These are phyloP conservation scores for Clistopyga incitator DNA, from an alignment of 2,888 invertebrate species.

Conservation along the genomic window DNA sequence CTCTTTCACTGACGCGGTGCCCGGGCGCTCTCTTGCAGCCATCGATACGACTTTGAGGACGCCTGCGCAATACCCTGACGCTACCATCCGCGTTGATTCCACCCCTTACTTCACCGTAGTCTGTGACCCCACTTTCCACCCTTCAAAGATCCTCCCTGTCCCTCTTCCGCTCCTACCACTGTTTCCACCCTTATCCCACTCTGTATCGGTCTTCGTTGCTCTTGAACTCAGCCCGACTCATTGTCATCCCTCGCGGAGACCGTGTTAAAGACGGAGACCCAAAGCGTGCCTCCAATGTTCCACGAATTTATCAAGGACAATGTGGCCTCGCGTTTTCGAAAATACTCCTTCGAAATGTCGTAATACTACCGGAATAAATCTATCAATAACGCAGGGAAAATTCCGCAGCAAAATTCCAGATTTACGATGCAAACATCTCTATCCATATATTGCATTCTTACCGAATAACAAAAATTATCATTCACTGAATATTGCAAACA, in stretches of 20 bases:
- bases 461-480: no score
- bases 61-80: slow-evolving; percentile 81
- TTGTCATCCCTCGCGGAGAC: slow-evolving; percentile 65
- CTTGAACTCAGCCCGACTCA: slow-evolving; percentile 60
- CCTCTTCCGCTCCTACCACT: background rate
- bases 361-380: no score
- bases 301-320: slow-evolving; percentile 50
- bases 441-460: no score
- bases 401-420: no score
- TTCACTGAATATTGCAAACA: no score
- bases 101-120: slow-evolving; percentile 14
- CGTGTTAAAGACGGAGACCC: slow-evolving; percentile 52
- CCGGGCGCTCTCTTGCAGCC: slow-evolving; percentile 78
- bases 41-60: slow-evolving; percentile 79
- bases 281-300: slow-evolving; percentile 14
- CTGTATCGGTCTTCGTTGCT: slow-evolving; percentile 44
- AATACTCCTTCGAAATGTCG: no score
- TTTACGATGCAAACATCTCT: no score
- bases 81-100: slow-evolving; percentile 24
- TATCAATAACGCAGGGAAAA: no score
- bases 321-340: slow-evolving; percentile 8
- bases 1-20: slow-evolving; percentile 65
- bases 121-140: slow-evolving; percentile 42
- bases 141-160: slow-evolving; percentile 6
- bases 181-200: no score